These are phyloP conservation scores for Melikaiella ostensackeni DNA, from an alignment of 2,888 invertebrate species.

Conservation along the genomic window DNA sequence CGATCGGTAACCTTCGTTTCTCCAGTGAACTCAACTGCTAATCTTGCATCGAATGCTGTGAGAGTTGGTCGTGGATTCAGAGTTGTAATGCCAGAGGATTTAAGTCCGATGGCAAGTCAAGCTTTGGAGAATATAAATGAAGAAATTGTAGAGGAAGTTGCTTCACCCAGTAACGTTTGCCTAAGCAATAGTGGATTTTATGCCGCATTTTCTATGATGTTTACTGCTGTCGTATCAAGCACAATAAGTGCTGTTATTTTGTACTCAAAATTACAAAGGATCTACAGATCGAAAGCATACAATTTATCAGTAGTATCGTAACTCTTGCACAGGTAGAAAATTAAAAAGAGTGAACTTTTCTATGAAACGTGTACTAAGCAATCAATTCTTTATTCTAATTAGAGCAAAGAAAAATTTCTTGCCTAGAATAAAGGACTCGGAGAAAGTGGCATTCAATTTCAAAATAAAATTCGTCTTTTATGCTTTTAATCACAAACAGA, in stretches of 20 bases:
- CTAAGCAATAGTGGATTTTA: constrained; percentile 83
- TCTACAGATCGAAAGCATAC: constrained; percentile 45
- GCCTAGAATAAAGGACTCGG: not conserved
- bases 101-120: constrained; percentile 74
- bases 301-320: constrained; percentile 19
- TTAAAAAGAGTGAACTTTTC: constrained; percentile 12
- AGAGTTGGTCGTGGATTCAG: constrained; percentile 83
- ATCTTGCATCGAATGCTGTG: constrained; percentile 74
- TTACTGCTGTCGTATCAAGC: constrained; percentile 81
- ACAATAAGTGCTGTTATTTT: constrained; percentile 79
- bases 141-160: constrained; percentile 48
- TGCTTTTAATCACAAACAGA: not conserved
- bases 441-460: not conserved
- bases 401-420: too few relatives aligned
- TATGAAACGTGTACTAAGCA: not conserved
- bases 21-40: constrained; percentile 55
- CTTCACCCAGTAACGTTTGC: constrained; percentile 79
- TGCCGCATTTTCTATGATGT: constrained; percentile 81
- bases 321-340: not conserved
- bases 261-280: constrained; percentile 78
- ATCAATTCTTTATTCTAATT: too few relatives aligned
- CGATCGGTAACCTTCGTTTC: constrained; percentile 65
- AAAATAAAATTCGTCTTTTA: not conserved
- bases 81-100: constrained; percentile 85
- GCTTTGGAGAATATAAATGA: constrained; percentile 63